Evolutionary conservation across 1,140 invertebrate genomes (phyloP).

Genomic region (Camponotus pennsylvanicus): DNA sequence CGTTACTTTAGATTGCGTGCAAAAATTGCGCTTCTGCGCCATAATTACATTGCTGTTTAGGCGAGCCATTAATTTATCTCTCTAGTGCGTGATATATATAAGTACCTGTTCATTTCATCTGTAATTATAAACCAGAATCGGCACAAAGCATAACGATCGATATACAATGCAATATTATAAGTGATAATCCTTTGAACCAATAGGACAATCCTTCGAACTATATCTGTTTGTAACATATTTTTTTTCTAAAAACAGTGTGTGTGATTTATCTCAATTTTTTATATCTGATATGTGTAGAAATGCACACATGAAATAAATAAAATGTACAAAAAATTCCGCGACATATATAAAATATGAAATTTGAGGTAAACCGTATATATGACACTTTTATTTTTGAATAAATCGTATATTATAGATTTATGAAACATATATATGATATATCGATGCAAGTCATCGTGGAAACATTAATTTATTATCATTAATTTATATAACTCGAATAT

Average conservation of each 20-base stretch:
- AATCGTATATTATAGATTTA: not conserved
- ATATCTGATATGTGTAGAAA: not conserved
- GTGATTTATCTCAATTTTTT: conserved; percentile 3
- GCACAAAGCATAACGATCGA: not conserved
- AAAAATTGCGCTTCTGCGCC: not conserved
- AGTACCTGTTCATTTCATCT: not conserved
- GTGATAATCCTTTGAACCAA: not conserved
- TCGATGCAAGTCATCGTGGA: not conserved
- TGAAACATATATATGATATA: not conserved
- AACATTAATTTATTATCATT: conserved; percentile 8
- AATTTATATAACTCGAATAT: not conserved
- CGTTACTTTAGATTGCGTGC: not conserved
- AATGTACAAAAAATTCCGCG: not conserved
- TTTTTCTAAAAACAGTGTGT: not conserved
- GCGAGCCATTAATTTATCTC: conserved; percentile 10
- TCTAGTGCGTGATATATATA: not conserved
- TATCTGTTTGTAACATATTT: not conserved
- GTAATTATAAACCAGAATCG: conserved; percentile 32
- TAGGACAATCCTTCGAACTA: not conserved
- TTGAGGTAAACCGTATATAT: not conserved
- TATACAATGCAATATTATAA: not conserved
- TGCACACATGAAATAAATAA: not conserved
- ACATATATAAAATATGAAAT: conserved; percentile 18
- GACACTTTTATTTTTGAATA: not conserved
- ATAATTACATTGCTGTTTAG: conserved; percentile 33